Conservation (phyloP, 2,113 vertebrate genomes). For the Petrocephalus microphthalmus region DNA sequence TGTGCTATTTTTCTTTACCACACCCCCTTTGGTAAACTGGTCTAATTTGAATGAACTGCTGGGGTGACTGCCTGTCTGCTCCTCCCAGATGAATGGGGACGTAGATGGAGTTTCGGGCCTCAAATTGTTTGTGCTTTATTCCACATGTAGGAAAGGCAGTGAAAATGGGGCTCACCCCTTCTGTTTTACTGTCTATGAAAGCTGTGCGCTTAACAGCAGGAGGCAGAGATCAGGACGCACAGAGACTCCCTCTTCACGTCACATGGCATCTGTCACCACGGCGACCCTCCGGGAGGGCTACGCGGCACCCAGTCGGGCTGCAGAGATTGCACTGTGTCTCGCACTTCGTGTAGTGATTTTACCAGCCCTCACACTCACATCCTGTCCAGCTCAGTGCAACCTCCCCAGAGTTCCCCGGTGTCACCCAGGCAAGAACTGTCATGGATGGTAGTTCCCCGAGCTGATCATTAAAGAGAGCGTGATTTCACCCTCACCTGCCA, state of each 20-base stretch:
- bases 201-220: neutral
- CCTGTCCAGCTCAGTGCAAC: neutral
- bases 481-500: neutral
- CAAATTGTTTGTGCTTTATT: neutral
- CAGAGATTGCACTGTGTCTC: neutral
- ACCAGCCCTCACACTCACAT: neutral
- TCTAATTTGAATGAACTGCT: neutral
- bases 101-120: neutral
- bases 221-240: neutral
- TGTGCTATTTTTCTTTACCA: neutral
- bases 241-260: neutral
- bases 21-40: neutral
- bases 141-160: neutral
- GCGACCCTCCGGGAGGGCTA: neutral
- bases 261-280: neutral
- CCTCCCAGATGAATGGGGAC: neutral
- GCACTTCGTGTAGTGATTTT: neutral
- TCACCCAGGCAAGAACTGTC: neutral
- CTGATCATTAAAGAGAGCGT: slow-evolving; percentile 5
- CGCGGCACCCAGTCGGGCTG: neutral
- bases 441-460: neutral
- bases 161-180: neutral
- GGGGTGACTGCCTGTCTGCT: neutral
- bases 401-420: neutral
- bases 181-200: neutral